These are phyloP conservation scores for Holacanthella duospinosa DNA, from an alignment of 2,888 invertebrate genomes.

Conservation along the genomic window DNA sequence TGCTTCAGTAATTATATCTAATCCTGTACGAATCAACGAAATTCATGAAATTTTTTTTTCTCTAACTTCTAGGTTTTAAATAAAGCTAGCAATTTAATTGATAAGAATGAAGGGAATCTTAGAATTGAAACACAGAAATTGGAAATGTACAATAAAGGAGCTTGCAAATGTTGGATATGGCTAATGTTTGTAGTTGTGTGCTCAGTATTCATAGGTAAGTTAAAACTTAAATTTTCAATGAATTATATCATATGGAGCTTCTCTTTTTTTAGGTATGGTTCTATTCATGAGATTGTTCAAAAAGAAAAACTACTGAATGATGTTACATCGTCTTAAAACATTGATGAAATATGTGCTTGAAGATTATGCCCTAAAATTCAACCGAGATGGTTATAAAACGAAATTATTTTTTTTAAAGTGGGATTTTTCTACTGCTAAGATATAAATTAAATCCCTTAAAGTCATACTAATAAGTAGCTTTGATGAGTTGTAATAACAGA, in stretches of 20 bases:
- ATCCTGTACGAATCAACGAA: too few species aligned
- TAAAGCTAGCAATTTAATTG: constrained; percentile 66
- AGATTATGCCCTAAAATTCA: too few species aligned
- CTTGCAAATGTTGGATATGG: constrained; percentile 94
- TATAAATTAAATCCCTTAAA: too few species aligned
- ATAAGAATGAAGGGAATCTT: constrained; percentile 63
- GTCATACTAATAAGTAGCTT: too few species aligned
- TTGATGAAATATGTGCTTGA: too few species aligned
- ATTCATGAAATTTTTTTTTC: neutral
- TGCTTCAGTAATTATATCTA: too few species aligned
- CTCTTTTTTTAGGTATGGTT: constrained; percentile 65
- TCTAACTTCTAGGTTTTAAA: constrained; percentile 51
- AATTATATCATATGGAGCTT: constrained; percentile 19
- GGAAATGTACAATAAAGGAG: constrained; percentile 70
- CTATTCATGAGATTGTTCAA: constrained; percentile 84
- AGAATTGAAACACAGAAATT: constrained; percentile 70
- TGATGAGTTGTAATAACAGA: too few species aligned
- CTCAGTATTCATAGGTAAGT: constrained; percentile 75
- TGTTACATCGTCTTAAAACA: too few species aligned
- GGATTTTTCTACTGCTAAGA: too few species aligned
- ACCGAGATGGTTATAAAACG: too few species aligned
- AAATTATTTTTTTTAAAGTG: too few species aligned
- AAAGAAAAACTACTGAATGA: constrained; percentile 44
- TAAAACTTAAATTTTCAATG: neutral
- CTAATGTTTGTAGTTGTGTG: constrained; percentile 75